Conservation (phyloP, 2,113 vertebrate species). For the Mastomys natalensis region DNA sequence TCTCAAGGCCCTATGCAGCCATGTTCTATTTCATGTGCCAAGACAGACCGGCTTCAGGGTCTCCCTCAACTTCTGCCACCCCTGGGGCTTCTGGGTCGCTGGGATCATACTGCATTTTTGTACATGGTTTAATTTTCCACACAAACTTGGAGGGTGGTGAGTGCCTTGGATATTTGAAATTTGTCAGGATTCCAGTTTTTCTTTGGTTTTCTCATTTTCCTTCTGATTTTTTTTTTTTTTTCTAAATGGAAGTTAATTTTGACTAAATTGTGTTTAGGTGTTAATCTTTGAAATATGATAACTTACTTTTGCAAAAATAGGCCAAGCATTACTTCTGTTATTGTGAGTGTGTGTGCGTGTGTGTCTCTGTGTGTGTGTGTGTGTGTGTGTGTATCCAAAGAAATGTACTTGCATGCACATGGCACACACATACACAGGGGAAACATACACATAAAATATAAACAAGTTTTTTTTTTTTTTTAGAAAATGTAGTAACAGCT, state of each 20-base stretch:
- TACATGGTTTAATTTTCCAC: background rate
- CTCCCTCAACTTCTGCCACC: background rate
- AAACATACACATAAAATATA: background rate
- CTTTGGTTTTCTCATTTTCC: background rate
- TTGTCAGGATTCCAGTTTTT: constrained; percentile 5
- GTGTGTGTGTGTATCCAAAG: background rate
- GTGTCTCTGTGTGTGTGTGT: too few relatives aligned
- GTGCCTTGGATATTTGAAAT: background rate
- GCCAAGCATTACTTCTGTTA: background rate
- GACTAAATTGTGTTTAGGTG: background rate
- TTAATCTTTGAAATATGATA: constrained; percentile 1
- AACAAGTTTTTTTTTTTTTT: background rate
- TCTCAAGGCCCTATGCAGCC: background rate
- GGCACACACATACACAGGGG: background rate
- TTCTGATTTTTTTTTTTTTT: background rate
- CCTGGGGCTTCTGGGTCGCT: background rate
- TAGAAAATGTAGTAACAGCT: background rate
- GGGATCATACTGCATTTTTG: background rate
- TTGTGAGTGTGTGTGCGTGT: background rate
- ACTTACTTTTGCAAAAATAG: constrained; percentile 27
- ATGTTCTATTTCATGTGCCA: background rate
- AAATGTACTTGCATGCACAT: background rate
- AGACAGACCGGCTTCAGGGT: rapidly evolving
- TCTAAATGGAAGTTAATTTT: background rate
- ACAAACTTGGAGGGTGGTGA: background rate